Percentiles rank a stretch among this genome's conserved stretches.
Evolutionary conservation across 2,113 vertebrate genomes (phyloP).

Genomic region (Gopherus evgoodei): DNA sequence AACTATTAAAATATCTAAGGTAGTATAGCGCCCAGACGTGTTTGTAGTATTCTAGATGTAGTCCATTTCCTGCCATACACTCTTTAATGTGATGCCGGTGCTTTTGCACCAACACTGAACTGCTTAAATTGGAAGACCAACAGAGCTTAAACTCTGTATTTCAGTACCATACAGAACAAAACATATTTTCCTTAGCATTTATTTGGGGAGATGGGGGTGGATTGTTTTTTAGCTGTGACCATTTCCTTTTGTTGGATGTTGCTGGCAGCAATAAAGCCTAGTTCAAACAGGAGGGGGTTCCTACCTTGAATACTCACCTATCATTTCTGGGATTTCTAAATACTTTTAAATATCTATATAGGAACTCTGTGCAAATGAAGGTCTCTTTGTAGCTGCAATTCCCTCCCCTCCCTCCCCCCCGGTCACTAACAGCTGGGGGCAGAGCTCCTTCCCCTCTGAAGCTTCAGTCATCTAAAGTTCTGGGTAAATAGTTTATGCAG

Average conservation of each 20-base stretch:
- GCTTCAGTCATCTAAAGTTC: not conserved
- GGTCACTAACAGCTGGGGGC: not conserved
- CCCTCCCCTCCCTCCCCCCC: rapidly evolving
- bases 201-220: not conserved
- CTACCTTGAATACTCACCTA: too few relatives aligned
- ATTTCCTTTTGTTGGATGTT: too few relatives aligned
- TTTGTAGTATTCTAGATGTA: not conserved
- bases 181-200: not conserved
- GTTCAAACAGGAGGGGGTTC: too few relatives aligned
- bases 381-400: not conserved
- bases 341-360: not conserved
- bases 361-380: not conserved
- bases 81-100: not conserved
- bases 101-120: not conserved
- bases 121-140: not conserved
- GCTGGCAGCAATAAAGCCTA: too few relatives aligned
- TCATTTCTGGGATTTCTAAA: too few relatives aligned
- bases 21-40: not conserved
- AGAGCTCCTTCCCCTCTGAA: not conserved
- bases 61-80: not conserved
- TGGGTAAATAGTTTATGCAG: not conserved
- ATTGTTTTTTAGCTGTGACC: too few relatives aligned
- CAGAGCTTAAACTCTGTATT: not conserved
- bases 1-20: not conserved
- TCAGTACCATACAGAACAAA: not conserved